These are phyloP conservation scores for Elegia similella DNA, from an alignment of 2,888 invertebrate species.

Conservation along the genomic window DNA sequence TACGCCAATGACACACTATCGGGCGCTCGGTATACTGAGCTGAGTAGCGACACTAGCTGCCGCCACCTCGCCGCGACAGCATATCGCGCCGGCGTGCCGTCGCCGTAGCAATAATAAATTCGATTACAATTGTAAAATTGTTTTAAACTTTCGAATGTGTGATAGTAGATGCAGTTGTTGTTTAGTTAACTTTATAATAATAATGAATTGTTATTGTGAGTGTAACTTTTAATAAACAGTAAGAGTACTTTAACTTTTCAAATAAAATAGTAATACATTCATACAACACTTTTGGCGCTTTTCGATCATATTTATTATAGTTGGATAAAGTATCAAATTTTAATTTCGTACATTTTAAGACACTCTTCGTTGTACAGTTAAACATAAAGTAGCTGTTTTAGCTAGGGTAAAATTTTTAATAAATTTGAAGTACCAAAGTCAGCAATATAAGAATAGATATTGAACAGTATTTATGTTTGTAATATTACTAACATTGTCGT, in stretches of 20 bases:
- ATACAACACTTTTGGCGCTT: slow-evolving; percentile 57
- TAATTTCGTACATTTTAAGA: slow-evolving; percentile 62
- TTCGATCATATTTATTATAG: slow-evolving; percentile 60
- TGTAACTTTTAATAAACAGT: slow-evolving; percentile 76
- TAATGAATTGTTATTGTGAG: slow-evolving; percentile 79
- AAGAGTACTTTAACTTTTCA: slow-evolving; percentile 66
- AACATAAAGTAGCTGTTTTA: slow-evolving; percentile 75
- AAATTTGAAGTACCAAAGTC: slow-evolving; percentile 65
- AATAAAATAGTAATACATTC: slow-evolving; percentile 55
- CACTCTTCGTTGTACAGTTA: slow-evolving; percentile 76
- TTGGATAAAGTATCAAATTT: slow-evolving; percentile 47
- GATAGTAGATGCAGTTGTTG: slow-evolving; percentile 83
- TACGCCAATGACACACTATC: no score
- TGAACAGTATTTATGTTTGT: slow-evolving; percentile 60
- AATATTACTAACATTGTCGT: slow-evolving; percentile 48
- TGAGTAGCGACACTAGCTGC: slow-evolving; percentile 11
- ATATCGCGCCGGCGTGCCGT: slow-evolving; percentile 61
- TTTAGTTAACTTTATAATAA: slow-evolving; percentile 79
- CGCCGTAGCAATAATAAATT: slow-evolving; percentile 80
- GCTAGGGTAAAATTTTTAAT: slow-evolving; percentile 79
- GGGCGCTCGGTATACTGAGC: no score
- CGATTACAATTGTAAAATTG: slow-evolving; percentile 79
- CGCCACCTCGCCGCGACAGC: slow-evolving; percentile 32
- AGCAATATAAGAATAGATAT: slow-evolving; percentile 62
- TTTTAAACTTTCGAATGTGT: slow-evolving; percentile 82